phyloP scores from a whole-genome alignment of 2,888 invertebrate species.

The Drosophila fulvimacula region DNA sequence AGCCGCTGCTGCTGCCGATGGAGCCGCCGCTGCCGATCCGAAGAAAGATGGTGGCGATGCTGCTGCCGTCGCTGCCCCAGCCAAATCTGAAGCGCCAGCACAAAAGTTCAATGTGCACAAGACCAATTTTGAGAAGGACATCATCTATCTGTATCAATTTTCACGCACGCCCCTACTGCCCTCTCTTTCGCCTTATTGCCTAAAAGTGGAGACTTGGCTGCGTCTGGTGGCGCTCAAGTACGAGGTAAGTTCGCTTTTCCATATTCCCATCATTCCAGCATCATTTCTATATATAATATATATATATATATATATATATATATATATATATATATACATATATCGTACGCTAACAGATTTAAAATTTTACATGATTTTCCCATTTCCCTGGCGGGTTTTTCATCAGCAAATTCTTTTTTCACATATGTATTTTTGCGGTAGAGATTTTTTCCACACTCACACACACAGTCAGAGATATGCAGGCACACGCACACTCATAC shows the following conservation, averaged over 20 bases:
- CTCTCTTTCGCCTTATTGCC: conserved; percentile 95
- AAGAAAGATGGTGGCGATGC: conserved; percentile 86
- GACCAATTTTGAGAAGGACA: conserved; percentile 94
- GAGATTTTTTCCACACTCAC: conserved; percentile 71
- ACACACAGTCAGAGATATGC: conserved; percentile 25
- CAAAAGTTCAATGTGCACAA: conserved; percentile 94
- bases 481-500: conserved; percentile 43
- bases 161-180: conserved; percentile 95
- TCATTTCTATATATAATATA: conserved; percentile 8
- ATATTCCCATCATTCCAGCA: conserved; percentile 34
- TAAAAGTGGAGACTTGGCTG: conserved; percentile 98
- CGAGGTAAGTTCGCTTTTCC: conserved; percentile 88
- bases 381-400: conserved; percentile 55
- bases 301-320: not conserved
- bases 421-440: conserved; percentile 69
- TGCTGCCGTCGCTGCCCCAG: conserved; percentile 85
- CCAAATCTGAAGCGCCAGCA: conserved; percentile 87
- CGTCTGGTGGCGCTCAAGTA: conserved; percentile 96
- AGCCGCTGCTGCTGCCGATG: conserved; percentile 73
- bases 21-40: conserved; percentile 79
- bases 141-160: conserved; percentile 97
- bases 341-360: conserved; percentile 33
- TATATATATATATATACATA: not conserved
- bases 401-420: conserved; percentile 28
- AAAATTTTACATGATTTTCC: conserved; percentile 40